Percentiles rank a stretch among this genome's conserved stretches.
phyloP scores from a whole-genome alignment of 2,888 invertebrate genomes.

The Aproaerema taeniolella region DNA sequence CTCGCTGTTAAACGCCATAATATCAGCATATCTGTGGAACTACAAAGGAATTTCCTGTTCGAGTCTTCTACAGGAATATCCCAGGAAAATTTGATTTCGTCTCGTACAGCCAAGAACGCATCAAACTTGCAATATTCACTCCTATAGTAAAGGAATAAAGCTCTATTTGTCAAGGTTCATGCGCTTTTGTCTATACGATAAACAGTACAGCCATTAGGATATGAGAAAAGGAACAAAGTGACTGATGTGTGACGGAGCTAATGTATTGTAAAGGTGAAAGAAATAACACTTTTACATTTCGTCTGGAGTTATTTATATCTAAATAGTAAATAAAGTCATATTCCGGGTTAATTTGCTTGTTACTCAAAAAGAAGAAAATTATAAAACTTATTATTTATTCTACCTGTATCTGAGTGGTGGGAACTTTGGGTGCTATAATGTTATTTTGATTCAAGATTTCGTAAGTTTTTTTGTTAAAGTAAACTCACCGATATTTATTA shows the following conservation, averaged over 20 bases:
- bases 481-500: too few relatives aligned
- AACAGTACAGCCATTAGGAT: slow-evolving; percentile 40
- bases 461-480: too few relatives aligned
- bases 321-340: neutral
- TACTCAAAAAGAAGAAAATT: neutral
- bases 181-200: slow-evolving; percentile 26
- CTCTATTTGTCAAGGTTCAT: slow-evolving; percentile 28
- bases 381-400: neutral
- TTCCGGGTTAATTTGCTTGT: neutral
- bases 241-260: neutral
- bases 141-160: too few relatives aligned
- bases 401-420: neutral
- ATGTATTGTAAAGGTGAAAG: too few relatives aligned
- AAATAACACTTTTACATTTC: too few relatives aligned
- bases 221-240: slow-evolving; percentile 29
- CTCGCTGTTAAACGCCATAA: slow-evolving; percentile 37
- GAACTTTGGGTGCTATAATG: too few relatives aligned
- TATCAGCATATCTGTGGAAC: slow-evolving; percentile 46
- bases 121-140: too few relatives aligned
- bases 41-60: slow-evolving; percentile 48
- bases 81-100: slow-evolving; percentile 48
- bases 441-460: too few relatives aligned
- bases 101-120: too few relatives aligned
- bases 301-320: neutral
- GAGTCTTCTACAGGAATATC: slow-evolving; percentile 44